Percentiles rank a stretch among this genome's conserved stretches.
Conservation (phyloP, 2,888 invertebrate genomes). For the Rhorus exstirpatorius region DNA sequence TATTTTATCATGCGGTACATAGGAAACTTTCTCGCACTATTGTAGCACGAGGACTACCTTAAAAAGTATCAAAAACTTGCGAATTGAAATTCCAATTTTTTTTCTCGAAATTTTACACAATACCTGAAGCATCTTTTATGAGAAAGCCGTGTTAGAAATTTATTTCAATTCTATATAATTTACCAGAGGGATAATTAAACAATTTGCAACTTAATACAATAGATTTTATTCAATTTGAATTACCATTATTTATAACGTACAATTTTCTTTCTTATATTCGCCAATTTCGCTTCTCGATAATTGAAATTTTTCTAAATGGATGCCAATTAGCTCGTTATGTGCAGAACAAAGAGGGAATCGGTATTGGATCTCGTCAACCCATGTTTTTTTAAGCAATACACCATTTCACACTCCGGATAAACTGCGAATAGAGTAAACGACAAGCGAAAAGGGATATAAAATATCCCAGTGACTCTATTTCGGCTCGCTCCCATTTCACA, state of each 20-base stretch:
- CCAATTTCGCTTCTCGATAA: background rate
- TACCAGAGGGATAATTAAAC: background rate
- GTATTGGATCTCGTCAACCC: background rate
- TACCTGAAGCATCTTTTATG: too few species aligned
- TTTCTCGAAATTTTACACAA: too few species aligned
- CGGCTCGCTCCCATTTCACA: slow-evolving; percentile 40
- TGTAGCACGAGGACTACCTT: too few species aligned
- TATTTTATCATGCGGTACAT: too few species aligned
- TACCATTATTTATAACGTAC: background rate
- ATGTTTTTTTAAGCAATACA: background rate
- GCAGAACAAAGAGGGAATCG: background rate
- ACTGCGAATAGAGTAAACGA: background rate
- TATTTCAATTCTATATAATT: background rate
- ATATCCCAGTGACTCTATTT: slow-evolving; percentile 4
- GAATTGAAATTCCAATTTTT: too few species aligned
- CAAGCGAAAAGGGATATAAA: slow-evolving; percentile 21
- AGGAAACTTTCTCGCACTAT: too few species aligned
- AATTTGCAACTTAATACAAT: background rate
- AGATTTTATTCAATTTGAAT: background rate
- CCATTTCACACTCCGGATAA: slow-evolving; percentile 7
- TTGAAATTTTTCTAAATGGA: background rate
- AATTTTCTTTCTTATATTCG: background rate
- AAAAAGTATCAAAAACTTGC: too few species aligned
- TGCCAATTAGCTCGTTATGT: background rate
- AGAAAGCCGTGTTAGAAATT: too few species aligned